These are phyloP conservation scores for Molossus alvarezi DNA, from an alignment of 2,797 vertebrate species.

Conservation along the genomic window DNA sequence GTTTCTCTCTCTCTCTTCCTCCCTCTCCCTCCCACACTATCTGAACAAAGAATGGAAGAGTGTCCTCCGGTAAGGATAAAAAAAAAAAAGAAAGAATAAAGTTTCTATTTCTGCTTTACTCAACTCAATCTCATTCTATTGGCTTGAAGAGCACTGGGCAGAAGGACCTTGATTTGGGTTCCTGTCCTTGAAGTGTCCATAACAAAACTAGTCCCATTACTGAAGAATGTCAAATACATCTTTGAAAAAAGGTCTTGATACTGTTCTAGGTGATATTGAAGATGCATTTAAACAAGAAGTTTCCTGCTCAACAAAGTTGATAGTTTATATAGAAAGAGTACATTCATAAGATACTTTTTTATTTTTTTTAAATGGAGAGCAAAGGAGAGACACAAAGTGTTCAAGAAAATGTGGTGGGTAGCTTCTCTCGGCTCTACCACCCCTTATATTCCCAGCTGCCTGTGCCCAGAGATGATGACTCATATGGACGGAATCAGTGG, in stretches of 20 bases:
- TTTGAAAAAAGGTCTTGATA: background rate
- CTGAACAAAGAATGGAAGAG: too few relatives aligned
- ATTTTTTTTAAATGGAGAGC: background rate
- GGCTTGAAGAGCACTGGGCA: background rate
- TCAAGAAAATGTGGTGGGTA: background rate
- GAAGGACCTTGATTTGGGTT: background rate
- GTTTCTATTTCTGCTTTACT: background rate
- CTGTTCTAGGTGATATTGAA: background rate
- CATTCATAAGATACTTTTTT: background rate
- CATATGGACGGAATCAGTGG: rapidly evolving
- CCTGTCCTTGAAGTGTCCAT: background rate
- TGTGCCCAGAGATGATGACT: too few relatives aligned
- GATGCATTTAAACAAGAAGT: background rate
- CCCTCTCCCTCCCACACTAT: too few relatives aligned
- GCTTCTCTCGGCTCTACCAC: rapidly evolving
- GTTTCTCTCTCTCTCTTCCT: too few relatives aligned
- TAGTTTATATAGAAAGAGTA: background rate
- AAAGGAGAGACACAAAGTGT: background rate
- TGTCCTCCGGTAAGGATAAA: too few relatives aligned
- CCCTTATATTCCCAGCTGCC: background rate
- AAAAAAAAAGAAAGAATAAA: too few relatives aligned
- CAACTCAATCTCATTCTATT: background rate
- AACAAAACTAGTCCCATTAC: background rate
- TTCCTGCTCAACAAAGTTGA: background rate
- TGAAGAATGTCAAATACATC: background rate